Evolutionary conservation across 2,113 vertebrate species (phyloP), one percentile per base, ranked within the genome.

Genomic region (Nothocercus nigrocapillus): DNA sequence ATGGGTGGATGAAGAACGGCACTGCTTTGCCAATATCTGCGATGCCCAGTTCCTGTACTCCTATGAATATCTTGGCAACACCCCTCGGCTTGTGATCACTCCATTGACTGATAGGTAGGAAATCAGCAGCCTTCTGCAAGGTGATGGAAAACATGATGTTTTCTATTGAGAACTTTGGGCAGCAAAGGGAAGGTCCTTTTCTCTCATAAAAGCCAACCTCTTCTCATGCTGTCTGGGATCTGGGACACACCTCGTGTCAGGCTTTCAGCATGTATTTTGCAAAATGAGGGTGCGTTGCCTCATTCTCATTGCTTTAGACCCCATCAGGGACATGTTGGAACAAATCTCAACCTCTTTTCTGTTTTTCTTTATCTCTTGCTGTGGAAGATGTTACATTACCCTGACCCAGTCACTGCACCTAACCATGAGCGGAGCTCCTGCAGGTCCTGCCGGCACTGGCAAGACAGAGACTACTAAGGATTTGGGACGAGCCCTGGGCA

Each of bases 391-490:
- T 93, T 99, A 99, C 97, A 99, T 99, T 95, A 99, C 99, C 4
- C 97, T 99, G 94, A 99, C 99, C 16, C 99, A 99, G 96, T 99
- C 99, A 0, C 98, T 99, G 64, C 99, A 99, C 95, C 97, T 99
- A 83, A 99, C 98, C 79, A 99, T 99, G 99, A 99, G 99, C 0
- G 99, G 99, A 4, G 99, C 99, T 42, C 99, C 99, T 0, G 98
- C 99, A 0, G 99, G 99, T 13, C 99, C 99, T 1, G 99, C 99
- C 3, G 99, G 99, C 85, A 99, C 99, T 0, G 99, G 99, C 89
- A 99, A 99, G 97, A 99, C 99, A 0, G 99, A 99, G 97, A 99
- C 99, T 13, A 99, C 99, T 27, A 99, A 99, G 96, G 99, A 99
- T 90, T 24, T 99, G 96, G 99, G 99, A 17, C 96, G 99, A 67